A percentile compares a stretch with the other conserved stretches of the same genome.
Evolutionary conservation across 1,140 invertebrate genomes (phyloP).

Genomic region (Streblospio benedicti): DNA sequence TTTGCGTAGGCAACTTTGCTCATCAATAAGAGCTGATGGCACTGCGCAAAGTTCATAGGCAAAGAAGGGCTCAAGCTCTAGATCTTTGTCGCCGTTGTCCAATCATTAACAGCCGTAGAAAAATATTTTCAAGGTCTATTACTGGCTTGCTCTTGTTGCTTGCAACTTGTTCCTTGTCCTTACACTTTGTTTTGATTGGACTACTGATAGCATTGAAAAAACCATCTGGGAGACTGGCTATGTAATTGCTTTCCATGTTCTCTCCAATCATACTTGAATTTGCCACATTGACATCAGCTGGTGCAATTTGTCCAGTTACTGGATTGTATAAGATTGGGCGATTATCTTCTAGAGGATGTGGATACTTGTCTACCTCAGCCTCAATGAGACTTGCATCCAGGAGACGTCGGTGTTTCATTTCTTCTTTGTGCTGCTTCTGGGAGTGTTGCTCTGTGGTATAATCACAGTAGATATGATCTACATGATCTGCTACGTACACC

Average conservation of each 20-base stretch:
- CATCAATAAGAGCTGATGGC: neutral
- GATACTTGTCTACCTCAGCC: too few species aligned
- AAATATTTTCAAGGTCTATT: slow-evolving; percentile 7
- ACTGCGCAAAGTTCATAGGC: neutral
- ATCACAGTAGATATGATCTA: too few species aligned
- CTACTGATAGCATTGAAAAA: neutral
- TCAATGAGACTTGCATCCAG: too few species aligned
- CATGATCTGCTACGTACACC: too few species aligned
- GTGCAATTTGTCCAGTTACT: neutral
- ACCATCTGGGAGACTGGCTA: slow-evolving; percentile 1
- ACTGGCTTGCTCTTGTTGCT: slow-evolving; percentile 3
- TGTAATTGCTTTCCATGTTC: slow-evolving; percentile 2
- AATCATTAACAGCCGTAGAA: neutral
- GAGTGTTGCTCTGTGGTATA: too few species aligned
- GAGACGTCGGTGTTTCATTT: too few species aligned
- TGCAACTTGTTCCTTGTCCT: neutral
- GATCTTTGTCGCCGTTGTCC: neutral
- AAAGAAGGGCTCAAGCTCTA: slow-evolving; percentile 1
- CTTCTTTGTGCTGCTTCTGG: too few species aligned
- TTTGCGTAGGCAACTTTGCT: slow-evolving; percentile 1
- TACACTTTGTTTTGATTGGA: neutral
- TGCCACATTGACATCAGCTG: neutral
- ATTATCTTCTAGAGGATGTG: neutral
- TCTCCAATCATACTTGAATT: slow-evolving; percentile 8
- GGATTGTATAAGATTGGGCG: slow-evolving; percentile 3